phyloP scores from a whole-genome alignment of 2,113 vertebrate species.

The Malurus alboscapulatus region DNA sequence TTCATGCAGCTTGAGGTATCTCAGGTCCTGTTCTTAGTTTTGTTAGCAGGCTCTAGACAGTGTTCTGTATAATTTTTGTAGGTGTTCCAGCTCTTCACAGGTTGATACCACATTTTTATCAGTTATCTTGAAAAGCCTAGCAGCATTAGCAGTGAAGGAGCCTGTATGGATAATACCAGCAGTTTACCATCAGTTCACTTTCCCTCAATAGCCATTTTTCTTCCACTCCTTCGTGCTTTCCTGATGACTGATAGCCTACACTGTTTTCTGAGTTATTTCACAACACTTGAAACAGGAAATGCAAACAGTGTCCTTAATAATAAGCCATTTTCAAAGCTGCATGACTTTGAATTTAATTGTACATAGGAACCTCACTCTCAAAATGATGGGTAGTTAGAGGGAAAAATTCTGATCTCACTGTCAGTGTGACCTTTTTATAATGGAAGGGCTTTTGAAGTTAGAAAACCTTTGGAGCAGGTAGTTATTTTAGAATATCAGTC shows the following conservation, averaged over 20 bases:
- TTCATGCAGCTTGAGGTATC: neutral
- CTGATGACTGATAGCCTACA: neutral
- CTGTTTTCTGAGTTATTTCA: slow-evolving; percentile 9
- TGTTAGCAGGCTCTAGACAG: neutral
- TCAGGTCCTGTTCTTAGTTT: neutral
- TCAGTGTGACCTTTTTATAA: neutral
- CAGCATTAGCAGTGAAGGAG: neutral
- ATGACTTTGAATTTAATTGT: slow-evolving; percentile 1
- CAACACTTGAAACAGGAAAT: neutral
- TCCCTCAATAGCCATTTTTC: neutral
- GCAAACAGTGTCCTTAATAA: neutral
- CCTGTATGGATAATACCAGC: neutral
- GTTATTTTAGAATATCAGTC: neutral
- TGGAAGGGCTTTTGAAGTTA: neutral
- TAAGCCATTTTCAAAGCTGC: slow-evolving; percentile 9
- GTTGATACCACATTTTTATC: neutral
- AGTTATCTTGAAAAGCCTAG: neutral
- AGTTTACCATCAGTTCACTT: neutral
- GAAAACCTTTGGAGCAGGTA: neutral
- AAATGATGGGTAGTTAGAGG: neutral
- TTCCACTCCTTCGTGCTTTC: neutral
- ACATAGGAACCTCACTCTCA: neutral
- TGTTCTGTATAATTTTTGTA: neutral
- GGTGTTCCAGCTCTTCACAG: neutral
- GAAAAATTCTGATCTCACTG: neutral